Evolutionary conservation across 2,797 vertebrate genomes (phyloP).

Genomic region (Sciurus carolinensis): DNA sequence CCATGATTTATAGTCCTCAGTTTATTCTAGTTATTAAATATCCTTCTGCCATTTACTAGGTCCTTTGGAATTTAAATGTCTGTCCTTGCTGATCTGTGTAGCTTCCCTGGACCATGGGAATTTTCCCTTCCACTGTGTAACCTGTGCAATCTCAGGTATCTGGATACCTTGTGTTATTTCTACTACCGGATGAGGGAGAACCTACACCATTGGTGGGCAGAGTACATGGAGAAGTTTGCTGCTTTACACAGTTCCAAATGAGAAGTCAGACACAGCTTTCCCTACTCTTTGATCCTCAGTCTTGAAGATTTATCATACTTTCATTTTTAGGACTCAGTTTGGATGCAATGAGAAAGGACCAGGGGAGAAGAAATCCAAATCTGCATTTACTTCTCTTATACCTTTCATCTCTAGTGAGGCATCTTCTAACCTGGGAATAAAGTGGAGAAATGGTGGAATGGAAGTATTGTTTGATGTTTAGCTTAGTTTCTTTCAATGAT

Average conservation of each 20-base stretch:
- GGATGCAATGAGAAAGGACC: background rate
- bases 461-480: background rate
- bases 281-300: background rate
- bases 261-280: background rate
- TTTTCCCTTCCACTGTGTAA: background rate
- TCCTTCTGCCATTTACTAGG: background rate
- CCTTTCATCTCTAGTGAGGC: background rate
- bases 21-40: background rate
- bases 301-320: background rate
- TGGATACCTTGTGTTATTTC: background rate
- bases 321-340: conserved; percentile 16
- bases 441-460: background rate
- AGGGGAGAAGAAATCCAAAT: background rate
- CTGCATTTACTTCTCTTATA: background rate
- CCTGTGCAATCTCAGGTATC: background rate
- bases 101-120: background rate
- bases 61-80: background rate
- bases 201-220: background rate
- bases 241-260: background rate
- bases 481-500: background rate
- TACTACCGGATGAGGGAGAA: background rate
- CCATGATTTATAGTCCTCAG: background rate
- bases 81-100: background rate
- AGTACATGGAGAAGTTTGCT: background rate
- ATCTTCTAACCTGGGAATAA: background rate